phyloP scores from a whole-genome alignment of 1,140 invertebrate genomes.

The Drosophila tropicalis region DNA sequence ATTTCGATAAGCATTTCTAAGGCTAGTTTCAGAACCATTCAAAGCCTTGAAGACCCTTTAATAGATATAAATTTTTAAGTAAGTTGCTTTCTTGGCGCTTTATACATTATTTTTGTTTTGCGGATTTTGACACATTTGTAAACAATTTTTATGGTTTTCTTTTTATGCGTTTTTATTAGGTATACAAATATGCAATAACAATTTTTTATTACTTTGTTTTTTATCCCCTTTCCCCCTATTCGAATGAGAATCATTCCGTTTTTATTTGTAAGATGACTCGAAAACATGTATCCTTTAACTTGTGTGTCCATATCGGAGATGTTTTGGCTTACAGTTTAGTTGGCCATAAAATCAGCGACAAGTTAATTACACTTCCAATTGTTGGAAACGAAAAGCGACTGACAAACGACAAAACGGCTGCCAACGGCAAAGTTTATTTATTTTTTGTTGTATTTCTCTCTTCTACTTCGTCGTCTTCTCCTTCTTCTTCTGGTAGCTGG shows the following conservation, averaged over 20 bases:
- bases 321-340: background rate
- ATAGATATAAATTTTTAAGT: background rate
- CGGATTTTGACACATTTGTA: background rate
- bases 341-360: slow-evolving; percentile 43
- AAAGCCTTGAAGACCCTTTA: background rate
- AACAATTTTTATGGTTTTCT: background rate
- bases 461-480: background rate
- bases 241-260: background rate
- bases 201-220: slow-evolving; percentile 9
- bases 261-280: background rate
- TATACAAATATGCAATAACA: background rate
- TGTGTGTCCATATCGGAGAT: background rate
- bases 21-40: too few relatives aligned
- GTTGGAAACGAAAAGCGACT: slow-evolving; percentile 26
- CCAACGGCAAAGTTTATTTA: slow-evolving; percentile 29
- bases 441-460: slow-evolving; percentile 17
- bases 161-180: background rate
- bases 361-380: slow-evolving; percentile 63
- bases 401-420: slow-evolving; percentile 36
- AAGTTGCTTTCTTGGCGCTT: background rate
- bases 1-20: background rate
- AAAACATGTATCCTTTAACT: slow-evolving; percentile 1
- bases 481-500: slow-evolving; percentile 17
- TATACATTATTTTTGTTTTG: background rate
- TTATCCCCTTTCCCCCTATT: background rate